Conservation (phyloP, 2,797 vertebrate species). For the Acipenser ruthenus region DNA sequence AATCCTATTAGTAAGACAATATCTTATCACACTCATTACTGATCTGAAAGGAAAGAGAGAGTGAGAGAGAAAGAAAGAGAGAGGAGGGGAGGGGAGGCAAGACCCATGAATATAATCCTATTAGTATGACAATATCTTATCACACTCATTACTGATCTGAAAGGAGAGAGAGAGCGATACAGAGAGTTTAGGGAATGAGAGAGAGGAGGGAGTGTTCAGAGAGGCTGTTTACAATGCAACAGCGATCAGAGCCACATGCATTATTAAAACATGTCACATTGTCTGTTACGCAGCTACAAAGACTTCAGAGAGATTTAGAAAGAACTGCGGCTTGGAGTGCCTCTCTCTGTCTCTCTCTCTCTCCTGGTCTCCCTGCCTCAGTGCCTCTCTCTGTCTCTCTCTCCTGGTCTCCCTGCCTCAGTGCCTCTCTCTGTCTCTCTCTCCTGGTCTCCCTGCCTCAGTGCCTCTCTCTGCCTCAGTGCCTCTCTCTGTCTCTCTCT, state of each 20-base stretch:
- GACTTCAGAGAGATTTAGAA: too few relatives aligned
- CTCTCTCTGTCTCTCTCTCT: conserved; percentile 33
- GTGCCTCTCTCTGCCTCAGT: too few relatives aligned
- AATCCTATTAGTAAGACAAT: conserved; percentile 65
- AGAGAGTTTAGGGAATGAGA: neutral
- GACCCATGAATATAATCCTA: conserved; percentile 46
- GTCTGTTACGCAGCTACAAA: too few relatives aligned
- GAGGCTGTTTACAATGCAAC: neutral
- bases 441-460: too few relatives aligned
- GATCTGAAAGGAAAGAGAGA: conserved; percentile 24
- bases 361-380: conserved; percentile 18
- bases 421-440: too few relatives aligned
- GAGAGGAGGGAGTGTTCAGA: conserved; percentile 1
- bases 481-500: too few relatives aligned
- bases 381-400: too few relatives aligned
- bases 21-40: conserved; percentile 62
- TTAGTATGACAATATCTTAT: conserved; percentile 35
- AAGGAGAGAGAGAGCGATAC: neutral
- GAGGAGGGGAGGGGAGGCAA: conserved; percentile 46
- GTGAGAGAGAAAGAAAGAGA: neutral
- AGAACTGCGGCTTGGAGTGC: neutral
- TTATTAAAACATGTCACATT: too few relatives aligned
- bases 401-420: too few relatives aligned
- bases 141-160: conserved; percentile 48
- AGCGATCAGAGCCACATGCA: too few relatives aligned